Evolutionary conservation across 2,888 invertebrate genomes (phyloP).

Genomic region (Polydrusus cervinus): DNA sequence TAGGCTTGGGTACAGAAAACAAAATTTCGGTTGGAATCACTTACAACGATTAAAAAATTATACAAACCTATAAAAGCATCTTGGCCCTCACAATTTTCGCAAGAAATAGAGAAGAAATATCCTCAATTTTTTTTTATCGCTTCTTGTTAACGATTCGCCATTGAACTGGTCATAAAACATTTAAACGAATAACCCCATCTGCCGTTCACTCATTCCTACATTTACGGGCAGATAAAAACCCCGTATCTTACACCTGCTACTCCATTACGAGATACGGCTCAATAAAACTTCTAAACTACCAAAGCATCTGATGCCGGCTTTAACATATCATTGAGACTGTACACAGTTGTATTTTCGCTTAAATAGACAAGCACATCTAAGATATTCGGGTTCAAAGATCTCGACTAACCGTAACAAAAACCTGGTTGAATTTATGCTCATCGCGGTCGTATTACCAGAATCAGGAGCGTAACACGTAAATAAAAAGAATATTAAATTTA

Average conservation of each 20-base stretch:
- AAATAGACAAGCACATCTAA: slow-evolving; percentile 45
- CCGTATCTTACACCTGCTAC: slow-evolving; percentile 53
- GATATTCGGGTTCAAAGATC: slow-evolving; percentile 48
- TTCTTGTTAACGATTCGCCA: not conserved
- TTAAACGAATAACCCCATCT: slow-evolving; percentile 41
- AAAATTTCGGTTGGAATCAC: not conserved
- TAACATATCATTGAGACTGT: slow-evolving; percentile 48
- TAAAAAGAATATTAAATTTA: not conserved
- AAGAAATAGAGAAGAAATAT: too few species aligned
- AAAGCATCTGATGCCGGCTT: slow-evolving; percentile 43
- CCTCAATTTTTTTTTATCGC: too few species aligned
- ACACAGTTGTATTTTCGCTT: slow-evolving; percentile 37
- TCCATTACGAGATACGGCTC: slow-evolving; percentile 51
- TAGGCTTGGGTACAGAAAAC: not conserved
- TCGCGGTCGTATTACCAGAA: slow-evolving; percentile 24
- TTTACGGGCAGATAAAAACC: slow-evolving; percentile 49
- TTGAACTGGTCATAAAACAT: slow-evolving; percentile 43
- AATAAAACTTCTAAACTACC: slow-evolving; percentile 52
- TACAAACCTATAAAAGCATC: too few species aligned
- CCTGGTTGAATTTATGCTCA: slow-evolving; percentile 42
- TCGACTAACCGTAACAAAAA: slow-evolving; percentile 48
- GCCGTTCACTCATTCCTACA: slow-evolving; percentile 47
- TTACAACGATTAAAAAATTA: not conserved
- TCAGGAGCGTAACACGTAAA: slow-evolving; percentile 17
- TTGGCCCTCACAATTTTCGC: too few species aligned